Evolutionary conservation across 2,113 vertebrate species (phyloP).

Genomic region (Paracanthobrama guichenoti): DNA sequence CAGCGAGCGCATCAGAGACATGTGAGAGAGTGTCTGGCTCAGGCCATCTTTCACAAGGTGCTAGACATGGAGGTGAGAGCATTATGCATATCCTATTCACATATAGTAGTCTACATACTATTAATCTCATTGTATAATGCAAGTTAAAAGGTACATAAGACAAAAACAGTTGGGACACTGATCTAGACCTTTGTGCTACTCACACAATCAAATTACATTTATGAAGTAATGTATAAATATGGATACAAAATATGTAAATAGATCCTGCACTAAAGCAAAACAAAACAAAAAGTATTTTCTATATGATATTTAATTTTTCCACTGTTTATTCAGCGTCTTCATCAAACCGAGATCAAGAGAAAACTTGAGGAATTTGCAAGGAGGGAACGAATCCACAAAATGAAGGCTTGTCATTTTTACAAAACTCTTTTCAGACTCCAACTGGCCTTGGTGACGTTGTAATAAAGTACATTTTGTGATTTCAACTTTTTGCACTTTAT

Average conservation of each 20-base stretch:
- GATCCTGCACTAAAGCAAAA: not conserved
- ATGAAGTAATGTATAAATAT: not conserved
- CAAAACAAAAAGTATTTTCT: not conserved
- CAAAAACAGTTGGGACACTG: too few relatives aligned
- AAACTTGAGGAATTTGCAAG: constrained; percentile 77
- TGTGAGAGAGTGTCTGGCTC: constrained; percentile 81
- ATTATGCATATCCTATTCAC: not conserved
- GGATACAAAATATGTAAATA: too few relatives aligned
- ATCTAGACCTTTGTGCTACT: not conserved
- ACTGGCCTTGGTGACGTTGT: not conserved
- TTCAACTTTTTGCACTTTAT: constrained; percentile 45
- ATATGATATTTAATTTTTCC: not conserved
- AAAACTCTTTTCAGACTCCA: too few relatives aligned
- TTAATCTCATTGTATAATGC: too few relatives aligned
- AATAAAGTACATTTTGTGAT: not conserved
- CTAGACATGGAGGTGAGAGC: constrained; percentile 86
- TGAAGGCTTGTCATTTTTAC: constrained; percentile 75
- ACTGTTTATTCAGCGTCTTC: constrained; percentile 73
- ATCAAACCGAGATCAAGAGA: constrained; percentile 81
- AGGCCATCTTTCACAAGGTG: constrained; percentile 85
- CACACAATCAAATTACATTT: not conserved
- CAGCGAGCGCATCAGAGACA: constrained; percentile 82
- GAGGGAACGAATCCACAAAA: constrained; percentile 75
- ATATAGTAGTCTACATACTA: not conserved
- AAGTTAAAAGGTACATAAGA: too few relatives aligned